Evolutionary conservation across 1,140 invertebrate genomes (phyloP), one percentile per base, ranked within the genome.

Genomic region (Leptopilina clavipes): DNA sequence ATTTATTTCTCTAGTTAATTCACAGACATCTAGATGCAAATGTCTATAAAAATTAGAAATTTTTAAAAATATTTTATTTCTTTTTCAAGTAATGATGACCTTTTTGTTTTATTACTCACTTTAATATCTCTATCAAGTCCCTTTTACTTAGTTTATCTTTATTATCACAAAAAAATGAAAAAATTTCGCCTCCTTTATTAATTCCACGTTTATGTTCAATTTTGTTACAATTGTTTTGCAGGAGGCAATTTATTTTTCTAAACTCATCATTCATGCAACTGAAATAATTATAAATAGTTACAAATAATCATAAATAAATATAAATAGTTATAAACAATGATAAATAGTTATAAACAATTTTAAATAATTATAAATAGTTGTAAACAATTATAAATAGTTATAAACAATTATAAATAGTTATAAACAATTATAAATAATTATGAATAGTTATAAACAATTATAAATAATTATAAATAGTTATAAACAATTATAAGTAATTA

Each of bases 1-100:
- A 14, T 70, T 45, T 31, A 70, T 18, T 48, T 17, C 59, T 14
- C 44, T 75, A 17, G 59, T 25, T 70, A 70, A 14, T 17, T 19
- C 14, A 3, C 7, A 12, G 9, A 70, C 10, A n/a, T 75, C 59
- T 10, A 75, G 19, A 70, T 75, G 73, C 40, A 70, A 14, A 14
- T 70, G 59, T 25, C 73, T 75, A 31, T n/a, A 17, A 12, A 31
- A 74, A 40, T 59, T 74, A 1, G 17, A 40, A 56, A 74, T 74
- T 11, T 45, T 56, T 0, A 19, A 56, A 18, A 22, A 7, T 18
- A 54, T 54, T 8, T 6, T 7, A 18, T 18, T 19, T n/a, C n/a
- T n/a, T 54, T 1, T 18, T 18, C 8, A 6, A 9, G 17, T 17
- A 17, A 54, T 54, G 17, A 17, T 54, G 3, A 5, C 10, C 8